Evolutionary conservation across 2,797 vertebrate genomes (phyloP).

Genomic region (Staurois parvus): DNA sequence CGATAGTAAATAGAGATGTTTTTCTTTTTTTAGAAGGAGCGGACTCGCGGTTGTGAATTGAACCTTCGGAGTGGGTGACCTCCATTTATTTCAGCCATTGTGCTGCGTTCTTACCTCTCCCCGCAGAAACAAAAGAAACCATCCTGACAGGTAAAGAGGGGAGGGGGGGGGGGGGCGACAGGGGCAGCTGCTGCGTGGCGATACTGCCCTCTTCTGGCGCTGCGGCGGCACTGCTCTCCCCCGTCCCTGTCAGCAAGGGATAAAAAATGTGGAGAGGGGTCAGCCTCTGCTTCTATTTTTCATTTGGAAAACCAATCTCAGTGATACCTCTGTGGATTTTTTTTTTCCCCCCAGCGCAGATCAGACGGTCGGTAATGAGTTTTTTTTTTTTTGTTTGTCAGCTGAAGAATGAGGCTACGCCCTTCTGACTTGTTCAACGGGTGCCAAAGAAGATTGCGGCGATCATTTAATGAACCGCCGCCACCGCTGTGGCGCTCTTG

Average conservation of each 20-base stretch:
- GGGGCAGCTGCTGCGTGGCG: background rate
- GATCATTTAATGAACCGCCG: conserved; percentile 66
- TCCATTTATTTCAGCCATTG: conserved; percentile 52
- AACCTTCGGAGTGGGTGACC: background rate
- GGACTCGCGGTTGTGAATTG: conserved; percentile 53
- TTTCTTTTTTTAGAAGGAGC: conserved; percentile 36
- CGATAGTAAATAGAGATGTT: conserved; percentile 66
- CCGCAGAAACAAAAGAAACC: conserved; percentile 52
- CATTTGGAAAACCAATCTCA: conserved; percentile 68
- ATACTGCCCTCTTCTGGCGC: conserved; percentile 75
- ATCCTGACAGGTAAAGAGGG: background rate
- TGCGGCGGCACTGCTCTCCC: background rate
- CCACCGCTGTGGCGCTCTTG: conserved; percentile 19
- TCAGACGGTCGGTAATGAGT: conserved; percentile 66
- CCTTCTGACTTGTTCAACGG: conserved; percentile 56
- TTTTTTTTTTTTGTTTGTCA: conserved; percentile 33
- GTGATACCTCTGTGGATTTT: conserved; percentile 65
- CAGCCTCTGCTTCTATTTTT: conserved; percentile 66
- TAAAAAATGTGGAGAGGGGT: conserved; percentile 61
- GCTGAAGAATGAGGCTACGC: conserved; percentile 60
- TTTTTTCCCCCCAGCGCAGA: conserved; percentile 53
- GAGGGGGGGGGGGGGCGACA: background rate
- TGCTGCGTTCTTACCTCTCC: conserved; percentile 51
- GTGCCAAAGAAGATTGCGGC: conserved; percentile 59
- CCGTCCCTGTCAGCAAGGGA: conserved; percentile 55